phyloP scores from a whole-genome alignment of 2,888 invertebrate genomes.

The Troilus luridus region DNA sequence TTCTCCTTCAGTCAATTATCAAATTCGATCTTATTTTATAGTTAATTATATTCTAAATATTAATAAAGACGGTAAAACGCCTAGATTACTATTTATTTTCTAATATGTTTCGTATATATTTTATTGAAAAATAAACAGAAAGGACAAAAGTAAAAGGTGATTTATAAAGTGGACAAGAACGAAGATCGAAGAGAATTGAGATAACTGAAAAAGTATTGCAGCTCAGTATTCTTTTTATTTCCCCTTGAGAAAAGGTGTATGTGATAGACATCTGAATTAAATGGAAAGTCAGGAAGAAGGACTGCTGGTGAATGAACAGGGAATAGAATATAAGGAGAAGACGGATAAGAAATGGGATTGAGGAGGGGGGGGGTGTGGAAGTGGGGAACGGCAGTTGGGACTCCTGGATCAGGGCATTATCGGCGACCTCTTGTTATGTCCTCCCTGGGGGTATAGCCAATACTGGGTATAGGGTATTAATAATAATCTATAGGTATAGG shows the following conservation, averaged over 20 bases:
- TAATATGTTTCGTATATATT: too few relatives aligned
- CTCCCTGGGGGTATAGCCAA: not conserved
- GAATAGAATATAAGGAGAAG: conserved; percentile 8
- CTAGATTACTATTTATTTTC: too few relatives aligned
- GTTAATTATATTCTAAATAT: too few relatives aligned
- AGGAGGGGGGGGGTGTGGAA: not conserved
- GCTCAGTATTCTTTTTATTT: not conserved
- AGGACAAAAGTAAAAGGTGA: not conserved
- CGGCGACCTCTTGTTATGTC: not conserved
- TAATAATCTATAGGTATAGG: too few relatives aligned
- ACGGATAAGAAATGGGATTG: not conserved
- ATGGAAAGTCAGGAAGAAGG: not conserved
- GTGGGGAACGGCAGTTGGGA: not conserved
- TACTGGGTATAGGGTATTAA: not conserved
- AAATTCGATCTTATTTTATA: too few relatives aligned
- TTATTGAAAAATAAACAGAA: too few relatives aligned
- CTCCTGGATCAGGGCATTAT: not conserved
- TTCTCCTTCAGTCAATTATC: too few relatives aligned
- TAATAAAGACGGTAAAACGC: too few relatives aligned
- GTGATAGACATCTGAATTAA: conserved; percentile 27
- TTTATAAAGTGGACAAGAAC: not conserved
- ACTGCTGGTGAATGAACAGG: not conserved
- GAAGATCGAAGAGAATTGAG: not conserved
- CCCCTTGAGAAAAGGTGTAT: not conserved
- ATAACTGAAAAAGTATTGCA: not conserved